A percentile compares a stretch with the other conserved stretches of the same genome.
Conservation (phyloP, 2,888 invertebrate species). For the Aspidiotus rigidus region DNA sequence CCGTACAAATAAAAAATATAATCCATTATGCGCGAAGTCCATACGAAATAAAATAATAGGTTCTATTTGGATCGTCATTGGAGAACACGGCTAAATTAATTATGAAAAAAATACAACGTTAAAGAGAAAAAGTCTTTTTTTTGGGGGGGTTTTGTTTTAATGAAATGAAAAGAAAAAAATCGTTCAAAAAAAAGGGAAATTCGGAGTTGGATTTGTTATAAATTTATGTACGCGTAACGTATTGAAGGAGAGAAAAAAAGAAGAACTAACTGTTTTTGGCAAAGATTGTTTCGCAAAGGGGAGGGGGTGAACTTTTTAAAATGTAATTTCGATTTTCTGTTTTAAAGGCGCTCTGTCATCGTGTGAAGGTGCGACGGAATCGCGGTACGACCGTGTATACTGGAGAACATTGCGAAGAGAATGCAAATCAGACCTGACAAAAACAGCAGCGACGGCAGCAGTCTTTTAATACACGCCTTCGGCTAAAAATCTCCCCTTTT, state of each 20-base stretch:
- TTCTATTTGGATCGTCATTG: too few relatives aligned
- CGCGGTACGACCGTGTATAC: neutral
- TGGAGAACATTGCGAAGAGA: slow-evolving; percentile 27
- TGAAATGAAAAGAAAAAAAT: neutral
- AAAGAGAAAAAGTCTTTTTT: too few relatives aligned
- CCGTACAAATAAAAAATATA: too few relatives aligned
- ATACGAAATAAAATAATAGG: too few relatives aligned
- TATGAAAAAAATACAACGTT: too few relatives aligned
- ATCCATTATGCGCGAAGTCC: too few relatives aligned
- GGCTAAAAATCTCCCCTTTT: slow-evolving; percentile 30
- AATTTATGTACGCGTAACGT: slow-evolving; percentile 1
- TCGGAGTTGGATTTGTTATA: neutral
- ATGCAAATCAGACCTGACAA: slow-evolving; percentile 33
- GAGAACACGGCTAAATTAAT: too few relatives aligned
- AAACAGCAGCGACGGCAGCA: slow-evolving; percentile 31
- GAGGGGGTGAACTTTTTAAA: slow-evolving; percentile 15
- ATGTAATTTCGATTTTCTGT: slow-evolving; percentile 23
- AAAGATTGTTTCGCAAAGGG: slow-evolving; percentile 20
- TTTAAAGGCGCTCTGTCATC: slow-evolving; percentile 26
- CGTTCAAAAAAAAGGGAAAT: neutral
- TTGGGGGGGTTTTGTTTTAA: too few relatives aligned
- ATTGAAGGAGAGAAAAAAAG: neutral
- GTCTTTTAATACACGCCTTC: slow-evolving; percentile 33
- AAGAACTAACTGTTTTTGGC: slow-evolving; percentile 18
- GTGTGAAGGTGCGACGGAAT: neutral